Evolutionary conservation across 2,888 invertebrate species (phyloP).

Genomic region (Cataglyphis livida): DNA sequence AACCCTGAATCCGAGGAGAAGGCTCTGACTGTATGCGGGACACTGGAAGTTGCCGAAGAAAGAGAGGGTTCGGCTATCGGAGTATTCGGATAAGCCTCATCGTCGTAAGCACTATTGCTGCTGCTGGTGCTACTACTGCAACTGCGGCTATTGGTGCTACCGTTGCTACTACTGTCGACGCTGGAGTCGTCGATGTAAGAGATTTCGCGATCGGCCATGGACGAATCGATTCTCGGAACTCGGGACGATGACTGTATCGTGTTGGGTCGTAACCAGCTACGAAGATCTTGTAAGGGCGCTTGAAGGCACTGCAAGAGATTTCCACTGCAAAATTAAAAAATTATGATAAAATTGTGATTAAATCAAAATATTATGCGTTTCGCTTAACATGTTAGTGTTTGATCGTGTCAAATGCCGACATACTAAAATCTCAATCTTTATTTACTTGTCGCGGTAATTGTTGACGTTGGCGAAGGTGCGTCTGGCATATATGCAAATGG

Average conservation of each 20-base stretch:
- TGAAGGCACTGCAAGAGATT: conserved; percentile 88
- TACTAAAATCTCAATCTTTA: conserved; percentile 47
- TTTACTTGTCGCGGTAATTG: conserved; percentile 86
- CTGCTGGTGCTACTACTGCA: conserved; percentile 64
- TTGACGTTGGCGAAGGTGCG: conserved; percentile 87
- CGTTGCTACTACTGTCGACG: conserved; percentile 40
- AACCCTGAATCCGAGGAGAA: conserved; percentile 84
- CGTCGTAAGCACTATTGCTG: conserved; percentile 80
- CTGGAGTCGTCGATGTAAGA: conserved; percentile 83
- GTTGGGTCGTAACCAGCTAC: conserved; percentile 87
- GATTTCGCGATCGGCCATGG: conserved; percentile 80
- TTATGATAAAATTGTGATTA: background rate
- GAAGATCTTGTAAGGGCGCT: conserved; percentile 87
- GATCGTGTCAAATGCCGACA: background rate
- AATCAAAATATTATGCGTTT: conserved; percentile 10
- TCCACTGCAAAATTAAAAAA: conserved; percentile 81
- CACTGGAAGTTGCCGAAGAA: conserved; percentile 81
- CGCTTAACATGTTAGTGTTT: background rate
- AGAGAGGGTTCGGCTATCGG: conserved; percentile 85
- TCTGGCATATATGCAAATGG: conserved; percentile 88
- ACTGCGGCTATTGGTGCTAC: conserved; percentile 55
- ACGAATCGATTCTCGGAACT: conserved; percentile 80
- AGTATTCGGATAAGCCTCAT: conserved; percentile 86
- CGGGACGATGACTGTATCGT: conserved; percentile 67
- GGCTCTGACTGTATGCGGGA: conserved; percentile 81